Base-by-base conservation (phyloP, 2,797 vertebrate species). In the Falco cherrug region DNA sequence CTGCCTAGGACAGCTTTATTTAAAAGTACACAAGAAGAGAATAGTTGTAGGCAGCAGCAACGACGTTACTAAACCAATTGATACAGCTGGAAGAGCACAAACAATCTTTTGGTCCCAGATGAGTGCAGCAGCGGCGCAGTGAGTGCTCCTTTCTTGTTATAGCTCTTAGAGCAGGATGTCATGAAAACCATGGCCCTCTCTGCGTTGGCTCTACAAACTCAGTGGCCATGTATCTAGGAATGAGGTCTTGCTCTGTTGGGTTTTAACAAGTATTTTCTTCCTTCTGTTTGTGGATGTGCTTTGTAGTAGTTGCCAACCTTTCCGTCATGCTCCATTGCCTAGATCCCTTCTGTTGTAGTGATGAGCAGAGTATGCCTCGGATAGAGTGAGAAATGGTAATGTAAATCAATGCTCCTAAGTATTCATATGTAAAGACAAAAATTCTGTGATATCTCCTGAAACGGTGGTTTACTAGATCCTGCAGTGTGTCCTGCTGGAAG, bases 321-420 rank as follows among this genome's bases (percentile, higher is more conserved):
- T 65, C 59, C 47, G 48, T 53, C 3, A 0, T 39, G 56, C 64
- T 74, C 22, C 0, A 0, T 45, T 35, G 71, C 6, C 6, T 48
- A 45, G n/a, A 51, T 60, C 33, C 11, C 43, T 77, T 78, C 67
- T 16, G 20, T 53, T 82, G 70, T 48, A 87, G 21, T 0, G 2
- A 25, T 0, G 1, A 87, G 16, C 11, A 4, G 56, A 48, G n/a
- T 4, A 10, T 7, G 26, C 39, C 90, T 57, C 47, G 33, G 37
- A 28, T 24, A 45, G 61, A 83, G 35, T 0, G 5, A 84, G 45
- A 39, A 85, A 19, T 10, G 5, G 25, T 45, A 28, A 41, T 19
- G 20, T 41, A 51, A 47, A 47, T 65, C 17, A 45, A 17, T n/a
- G 37, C 31, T 73, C 16, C 18, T 11, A 35, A 45, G 25, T 33